Percentiles rank a stretch among this genome's conserved stretches.
phyloP scores from a whole-genome alignment of 2,888 invertebrate genomes.

The Microplitis deprimator region DNA sequence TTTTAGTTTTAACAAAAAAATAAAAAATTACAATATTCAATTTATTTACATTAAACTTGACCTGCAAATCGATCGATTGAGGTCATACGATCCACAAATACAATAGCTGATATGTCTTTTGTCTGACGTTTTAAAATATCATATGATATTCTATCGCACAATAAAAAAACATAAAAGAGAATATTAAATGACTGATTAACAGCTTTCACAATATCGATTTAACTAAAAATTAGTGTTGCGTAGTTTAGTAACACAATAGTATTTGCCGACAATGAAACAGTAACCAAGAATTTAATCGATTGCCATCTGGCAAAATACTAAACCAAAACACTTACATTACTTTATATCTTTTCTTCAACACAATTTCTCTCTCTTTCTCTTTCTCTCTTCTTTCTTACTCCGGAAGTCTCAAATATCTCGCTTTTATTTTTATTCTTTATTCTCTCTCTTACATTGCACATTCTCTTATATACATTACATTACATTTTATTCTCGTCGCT shows the following conservation, averaged over 20 bases:
- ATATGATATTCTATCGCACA: neutral
- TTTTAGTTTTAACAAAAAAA: neutral
- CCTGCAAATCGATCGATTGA: conserved; percentile 38
- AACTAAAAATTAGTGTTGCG: neutral
- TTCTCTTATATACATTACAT: conserved; percentile 22
- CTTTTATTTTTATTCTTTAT: conserved; percentile 27
- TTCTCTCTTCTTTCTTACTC: neutral
- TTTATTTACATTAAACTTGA: conserved; percentile 26
- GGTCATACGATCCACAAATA: conserved; percentile 20
- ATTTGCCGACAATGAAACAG: neutral
- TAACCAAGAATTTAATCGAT: conserved; percentile 40
- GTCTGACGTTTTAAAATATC: conserved; percentile 1
- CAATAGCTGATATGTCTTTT: neutral
- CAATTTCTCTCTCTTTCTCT: conserved; percentile 7
- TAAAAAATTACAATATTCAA: neutral
- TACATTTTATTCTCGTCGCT: conserved; percentile 1
- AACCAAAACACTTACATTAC: conserved; percentile 19
- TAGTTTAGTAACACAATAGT: neutral
- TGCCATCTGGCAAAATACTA: conserved; percentile 36
- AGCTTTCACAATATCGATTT: conserved; percentile 14
- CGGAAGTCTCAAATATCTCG: conserved; percentile 22
- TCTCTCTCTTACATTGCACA: conserved; percentile 20
- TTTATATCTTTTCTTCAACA: conserved; percentile 24
- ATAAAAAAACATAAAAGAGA: neutral
- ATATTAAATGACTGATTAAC: neutral